Evolutionary conservation across 2,888 invertebrate genomes (phyloP).

Genomic region (Sminthurides aquaticus): DNA sequence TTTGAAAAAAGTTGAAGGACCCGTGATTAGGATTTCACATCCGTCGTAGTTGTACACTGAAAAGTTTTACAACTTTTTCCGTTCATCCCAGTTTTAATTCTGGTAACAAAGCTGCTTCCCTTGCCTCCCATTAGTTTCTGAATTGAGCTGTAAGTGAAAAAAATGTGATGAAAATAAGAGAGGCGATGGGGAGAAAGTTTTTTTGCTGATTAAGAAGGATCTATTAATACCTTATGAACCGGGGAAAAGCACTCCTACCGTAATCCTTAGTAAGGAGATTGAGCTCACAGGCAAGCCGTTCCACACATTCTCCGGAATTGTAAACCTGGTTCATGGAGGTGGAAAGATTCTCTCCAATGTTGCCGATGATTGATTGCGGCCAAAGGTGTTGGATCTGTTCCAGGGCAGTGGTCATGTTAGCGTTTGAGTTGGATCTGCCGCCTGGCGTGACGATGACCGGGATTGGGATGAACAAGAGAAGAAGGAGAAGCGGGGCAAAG

Average conservation of each 20-base stretch:
- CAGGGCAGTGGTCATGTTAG: not conserved
- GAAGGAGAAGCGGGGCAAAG: not conserved
- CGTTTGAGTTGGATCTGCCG: not conserved
- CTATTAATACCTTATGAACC: not conserved
- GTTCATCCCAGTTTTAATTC: not conserved
- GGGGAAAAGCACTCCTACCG: not conserved
- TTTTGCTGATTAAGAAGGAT: too few species aligned
- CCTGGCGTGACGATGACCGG: not conserved
- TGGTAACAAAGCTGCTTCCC: not conserved
- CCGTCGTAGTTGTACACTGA: not conserved
- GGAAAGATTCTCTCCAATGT: not conserved
- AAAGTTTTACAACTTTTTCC: not conserved
- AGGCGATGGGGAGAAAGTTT: too few species aligned
- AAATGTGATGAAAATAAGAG: too few species aligned
- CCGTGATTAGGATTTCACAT: not conserved
- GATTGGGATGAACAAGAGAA: slow-evolving; percentile 7
- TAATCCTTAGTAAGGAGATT: slow-evolving; percentile 2
- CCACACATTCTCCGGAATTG: slow-evolving; percentile 4
- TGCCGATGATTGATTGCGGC: not conserved
- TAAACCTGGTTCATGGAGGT: slow-evolving; percentile 4
- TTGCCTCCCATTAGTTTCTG: slow-evolving; percentile 1
- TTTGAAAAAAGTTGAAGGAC: too few species aligned
- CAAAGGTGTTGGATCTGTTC: not conserved
- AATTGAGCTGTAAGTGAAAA: not conserved
- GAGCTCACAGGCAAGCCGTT: not conserved